Evolutionary conservation across 1,140 invertebrate species (phyloP).

Genomic region (Fopius arisanus): DNA sequence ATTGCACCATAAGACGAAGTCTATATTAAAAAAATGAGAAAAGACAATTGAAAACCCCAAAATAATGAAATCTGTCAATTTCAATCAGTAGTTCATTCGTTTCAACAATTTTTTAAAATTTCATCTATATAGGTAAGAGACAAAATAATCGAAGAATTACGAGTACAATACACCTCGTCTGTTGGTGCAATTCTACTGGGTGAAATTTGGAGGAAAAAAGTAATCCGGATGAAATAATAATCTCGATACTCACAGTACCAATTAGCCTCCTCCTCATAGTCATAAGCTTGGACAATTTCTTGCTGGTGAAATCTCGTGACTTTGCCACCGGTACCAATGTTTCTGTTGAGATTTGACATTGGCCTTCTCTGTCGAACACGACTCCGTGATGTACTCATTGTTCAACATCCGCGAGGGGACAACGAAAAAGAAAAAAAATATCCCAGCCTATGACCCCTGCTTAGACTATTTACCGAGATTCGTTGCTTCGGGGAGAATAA

Average conservation of each 20-base stretch:
- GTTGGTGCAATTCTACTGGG: too few species aligned
- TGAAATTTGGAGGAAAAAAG: too few species aligned
- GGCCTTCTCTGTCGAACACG: neutral
- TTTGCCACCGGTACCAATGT: constrained; percentile 4
- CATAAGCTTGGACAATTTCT: neutral
- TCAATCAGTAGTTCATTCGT: too few species aligned
- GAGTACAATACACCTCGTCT: too few species aligned
- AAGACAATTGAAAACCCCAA: too few species aligned
- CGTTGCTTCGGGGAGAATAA: neutral
- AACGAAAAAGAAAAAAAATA: neutral
- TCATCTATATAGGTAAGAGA: too few species aligned
- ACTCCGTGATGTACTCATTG: constrained; percentile 10
- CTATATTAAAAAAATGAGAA: too few species aligned
- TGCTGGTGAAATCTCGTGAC: neutral
- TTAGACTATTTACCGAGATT: neutral
- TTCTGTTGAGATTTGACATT: neutral
- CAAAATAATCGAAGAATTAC: too few species aligned
- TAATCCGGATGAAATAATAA: neutral
- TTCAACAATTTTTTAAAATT: too few species aligned
- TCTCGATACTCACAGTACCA: constrained; percentile 16
- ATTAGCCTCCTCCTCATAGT: neutral
- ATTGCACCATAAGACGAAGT: too few species aligned
- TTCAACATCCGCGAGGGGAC: neutral
- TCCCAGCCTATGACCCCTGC: too few species aligned
- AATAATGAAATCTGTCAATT: too few species aligned